Evolutionary conservation across 1,140 invertebrate genomes (phyloP).

Genomic region (Glomeris maerens): DNA sequence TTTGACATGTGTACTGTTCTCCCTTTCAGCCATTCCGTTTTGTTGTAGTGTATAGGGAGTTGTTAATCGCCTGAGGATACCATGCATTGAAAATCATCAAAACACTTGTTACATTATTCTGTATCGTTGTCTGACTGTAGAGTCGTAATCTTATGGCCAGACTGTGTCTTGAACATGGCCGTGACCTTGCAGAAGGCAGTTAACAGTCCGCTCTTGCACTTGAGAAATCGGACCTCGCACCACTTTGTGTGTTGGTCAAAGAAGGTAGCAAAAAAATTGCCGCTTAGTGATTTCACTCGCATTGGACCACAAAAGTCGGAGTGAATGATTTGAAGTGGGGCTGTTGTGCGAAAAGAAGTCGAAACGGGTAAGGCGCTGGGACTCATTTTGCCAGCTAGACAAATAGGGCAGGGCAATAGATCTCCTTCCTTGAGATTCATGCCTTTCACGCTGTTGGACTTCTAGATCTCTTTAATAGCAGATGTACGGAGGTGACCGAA

Average conservation of each 20-base stretch:
- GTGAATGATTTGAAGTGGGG: slow-evolving; percentile 21
- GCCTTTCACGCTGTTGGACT: neutral
- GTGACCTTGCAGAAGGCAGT: no score
- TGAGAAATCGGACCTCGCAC: no score
- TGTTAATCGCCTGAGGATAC: neutral
- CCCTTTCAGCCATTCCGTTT: slow-evolving; percentile 11
- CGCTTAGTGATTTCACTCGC: slow-evolving; percentile 20
- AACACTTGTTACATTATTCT: slow-evolving; percentile 3
- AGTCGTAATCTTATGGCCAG: slow-evolving; percentile 10
- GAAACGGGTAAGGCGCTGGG: neutral
- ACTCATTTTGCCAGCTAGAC: neutral
- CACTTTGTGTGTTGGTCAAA: slow-evolving; percentile 31
- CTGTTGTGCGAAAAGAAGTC: slow-evolving; percentile 10
- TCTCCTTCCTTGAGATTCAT: neutral
- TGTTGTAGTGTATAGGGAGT: slow-evolving; percentile 4
- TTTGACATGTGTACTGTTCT: slow-evolving; percentile 9
- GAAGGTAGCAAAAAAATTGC: slow-evolving; percentile 24
- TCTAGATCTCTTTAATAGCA: neutral
- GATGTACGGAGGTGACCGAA: neutral
- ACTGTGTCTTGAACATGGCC: no score
- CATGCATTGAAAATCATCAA: neutral
- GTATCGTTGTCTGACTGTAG: neutral
- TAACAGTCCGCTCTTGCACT: no score
- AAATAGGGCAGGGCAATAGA: neutral
- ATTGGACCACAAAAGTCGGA: slow-evolving; percentile 28